phyloP scores from a whole-genome alignment of 2,888 invertebrate species.

The Beris chalybata region DNA sequence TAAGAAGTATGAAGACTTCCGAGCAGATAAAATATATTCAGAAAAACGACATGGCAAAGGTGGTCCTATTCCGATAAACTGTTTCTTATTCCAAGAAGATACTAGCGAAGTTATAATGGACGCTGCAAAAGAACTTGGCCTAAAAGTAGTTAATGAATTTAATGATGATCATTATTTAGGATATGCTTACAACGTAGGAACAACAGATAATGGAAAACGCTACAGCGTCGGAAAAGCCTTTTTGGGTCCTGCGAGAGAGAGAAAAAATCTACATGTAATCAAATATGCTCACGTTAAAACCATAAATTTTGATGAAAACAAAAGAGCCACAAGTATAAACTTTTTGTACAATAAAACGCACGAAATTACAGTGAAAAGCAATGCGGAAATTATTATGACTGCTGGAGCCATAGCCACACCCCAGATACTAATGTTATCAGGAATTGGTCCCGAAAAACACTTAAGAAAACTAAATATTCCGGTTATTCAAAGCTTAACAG shows the following conservation, averaged over 20 bases:
- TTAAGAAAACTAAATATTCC: slow-evolving; percentile 44
- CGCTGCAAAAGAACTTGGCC: slow-evolving; percentile 58
- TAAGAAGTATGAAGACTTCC: slow-evolving; percentile 78
- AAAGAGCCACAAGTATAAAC: slow-evolving; percentile 57
- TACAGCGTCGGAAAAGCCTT: slow-evolving; percentile 76
- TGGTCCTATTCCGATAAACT: slow-evolving; percentile 58
- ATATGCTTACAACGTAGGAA: slow-evolving; percentile 58
- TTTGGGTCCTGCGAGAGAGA: slow-evolving; percentile 59
- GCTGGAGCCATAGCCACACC: slow-evolving; percentile 52
- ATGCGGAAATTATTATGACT: slow-evolving; percentile 49
- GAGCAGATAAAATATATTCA: slow-evolving; percentile 42
- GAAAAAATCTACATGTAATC: slow-evolving; percentile 63
- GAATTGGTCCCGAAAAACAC: slow-evolving; percentile 48
- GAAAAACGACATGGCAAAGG: slow-evolving; percentile 52
- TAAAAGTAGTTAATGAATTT: slow-evolving; percentile 51
- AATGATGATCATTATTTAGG: slow-evolving; percentile 57
- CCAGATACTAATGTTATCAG: slow-evolving; percentile 51
- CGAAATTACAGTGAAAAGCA: slow-evolving; percentile 47
- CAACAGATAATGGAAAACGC: slow-evolving; percentile 65
- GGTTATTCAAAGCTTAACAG: slow-evolving; percentile 49
- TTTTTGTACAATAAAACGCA: slow-evolving; percentile 59
- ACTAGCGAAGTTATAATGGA: slow-evolving; percentile 53
- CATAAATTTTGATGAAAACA: slow-evolving; percentile 57
- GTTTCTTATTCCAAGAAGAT: slow-evolving; percentile 36
- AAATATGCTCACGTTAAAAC: slow-evolving; percentile 62